Evolutionary conservation across 2,888 invertebrate genomes (phyloP), one percentile per base, ranked within the genome.

Genomic region (Synanthedon tipuliformis): DNA sequence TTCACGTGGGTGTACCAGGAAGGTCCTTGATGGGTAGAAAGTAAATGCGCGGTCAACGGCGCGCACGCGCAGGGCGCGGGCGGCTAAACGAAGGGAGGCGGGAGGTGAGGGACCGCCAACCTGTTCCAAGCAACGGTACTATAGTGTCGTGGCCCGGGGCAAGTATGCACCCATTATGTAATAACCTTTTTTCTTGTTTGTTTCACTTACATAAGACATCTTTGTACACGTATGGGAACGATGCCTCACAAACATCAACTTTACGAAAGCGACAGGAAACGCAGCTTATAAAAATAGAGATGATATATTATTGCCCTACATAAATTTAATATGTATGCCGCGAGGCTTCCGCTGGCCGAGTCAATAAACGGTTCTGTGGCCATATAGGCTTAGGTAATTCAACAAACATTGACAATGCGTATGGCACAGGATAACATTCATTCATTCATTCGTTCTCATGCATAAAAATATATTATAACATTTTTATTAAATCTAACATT

Each of bases 1-100:
- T 61, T 63, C 63, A 61, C 60, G 63, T 49, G 49, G 54, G 56
- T 51, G 64, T 63, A 68, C 69, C 72, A 69, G 77, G 71, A 80
- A 77, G 73, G 78, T 84, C 84, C 85, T 84, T 81, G 81, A 75
- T 80, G 73, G 71, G 74, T 84, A 85, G 86, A 87, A 86, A 87
- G 86, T 87, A 87, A 87, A 83, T 80, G 80, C 72, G 71, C 69
- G 69, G 73, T 73, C 71, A 69, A 67, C 63, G 69, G 65, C 62
- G 65, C 63, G 68, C 68, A 70, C 71, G 73, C 73, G 74, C 70
- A 60, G 61, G 61, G 59, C 59, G 56, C 23, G 23, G 60, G 57
- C 57, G 61, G 4, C 13, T 13, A 8, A 15, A 45, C 11, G 45
- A 13, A 7, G 45, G 45, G 13, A 59, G 61, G 59, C 56, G 61